These are phyloP conservation scores for Macquaria australasica DNA, from an alignment of 2,113 vertebrate species.

Conservation along the genomic window DNA sequence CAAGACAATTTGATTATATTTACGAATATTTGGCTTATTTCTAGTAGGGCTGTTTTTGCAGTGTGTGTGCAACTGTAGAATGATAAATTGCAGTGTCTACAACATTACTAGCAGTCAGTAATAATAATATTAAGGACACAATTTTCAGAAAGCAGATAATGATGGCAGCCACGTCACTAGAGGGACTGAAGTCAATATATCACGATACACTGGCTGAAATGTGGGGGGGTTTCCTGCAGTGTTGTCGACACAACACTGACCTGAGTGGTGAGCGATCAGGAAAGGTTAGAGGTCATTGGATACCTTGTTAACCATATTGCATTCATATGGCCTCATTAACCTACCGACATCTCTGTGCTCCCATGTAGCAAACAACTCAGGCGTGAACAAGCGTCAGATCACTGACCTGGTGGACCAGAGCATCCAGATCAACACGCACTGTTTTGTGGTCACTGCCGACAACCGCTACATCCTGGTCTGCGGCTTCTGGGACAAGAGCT, in stretches of 20 bases:
- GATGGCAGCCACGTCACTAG: not conserved
- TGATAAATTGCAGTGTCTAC: not conserved
- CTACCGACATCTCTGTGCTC: not conserved
- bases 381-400: conserved; percentile 98
- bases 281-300: not conserved
- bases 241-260: no score
- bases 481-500: conserved; percentile 99
- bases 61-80: not conserved
- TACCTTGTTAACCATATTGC: not conserved
- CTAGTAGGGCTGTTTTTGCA: no score
- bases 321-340: not conserved
- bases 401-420: conserved; percentile 99
- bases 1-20: no score
- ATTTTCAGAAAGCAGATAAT: conserved; percentile 11
- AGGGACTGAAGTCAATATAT: not conserved
- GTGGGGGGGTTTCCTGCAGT: no score
- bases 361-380: conserved; percentile 94
- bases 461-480: conserved; percentile 99
- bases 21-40: no score
- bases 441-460: conserved; percentile 98
- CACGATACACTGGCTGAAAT: not conserved
- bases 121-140: no score
- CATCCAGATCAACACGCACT: conserved; percentile 99
- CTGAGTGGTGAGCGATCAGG: not conserved
- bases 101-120: not conserved